Evolutionary conservation across 2,797 vertebrate species (phyloP), one percentile per base, ranked within the genome.

Genomic region (Muscicapa striata): DNA sequence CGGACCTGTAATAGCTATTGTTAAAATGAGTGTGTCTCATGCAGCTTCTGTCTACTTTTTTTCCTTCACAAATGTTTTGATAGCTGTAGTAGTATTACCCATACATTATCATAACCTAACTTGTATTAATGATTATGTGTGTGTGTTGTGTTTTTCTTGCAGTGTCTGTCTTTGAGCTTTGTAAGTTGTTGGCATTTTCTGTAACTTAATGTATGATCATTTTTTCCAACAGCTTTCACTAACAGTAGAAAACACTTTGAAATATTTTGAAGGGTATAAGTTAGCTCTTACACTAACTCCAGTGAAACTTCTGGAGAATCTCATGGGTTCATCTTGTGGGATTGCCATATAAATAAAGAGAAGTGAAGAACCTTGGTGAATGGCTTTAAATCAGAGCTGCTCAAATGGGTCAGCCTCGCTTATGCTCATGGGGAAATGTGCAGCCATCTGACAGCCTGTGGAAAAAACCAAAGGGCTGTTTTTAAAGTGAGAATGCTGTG

Each of bases 61-160:
- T 84, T 88, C 5, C 40, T 82, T 84, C 77, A 75, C 78, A 95
- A 94, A 81, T 95, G 93, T 96, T 97, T 95, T 95, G 93, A 95
- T 96, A 92, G 38, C 46, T 85, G 7, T 70, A 26, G 55, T 84
- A 79, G 69, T 43, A 84, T 84, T 90, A 84, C 41, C 49, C 12
- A 0, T 52, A 36, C 24, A 89, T 94, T 94, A 90, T 68, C 68
- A 20, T 48, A 51, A 41, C 57, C 64, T 89, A 57, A 70, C 74
- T 85, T 21, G 4, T 74, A 72, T 57, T 95, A 51, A 70, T 84
- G 54, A 43, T 21, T 76, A 13, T 64, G 46, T 85, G 10, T 15
- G 13, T 77, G 9, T 69, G 51, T 54, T 48, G 68, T 26, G 58
- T 80, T 95, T 89, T 84, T 93, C 92, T 84, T 5, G 1, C 41